Conservation (phyloP, 2,113 vertebrate genomes). For the Chloebia gouldiae region DNA sequence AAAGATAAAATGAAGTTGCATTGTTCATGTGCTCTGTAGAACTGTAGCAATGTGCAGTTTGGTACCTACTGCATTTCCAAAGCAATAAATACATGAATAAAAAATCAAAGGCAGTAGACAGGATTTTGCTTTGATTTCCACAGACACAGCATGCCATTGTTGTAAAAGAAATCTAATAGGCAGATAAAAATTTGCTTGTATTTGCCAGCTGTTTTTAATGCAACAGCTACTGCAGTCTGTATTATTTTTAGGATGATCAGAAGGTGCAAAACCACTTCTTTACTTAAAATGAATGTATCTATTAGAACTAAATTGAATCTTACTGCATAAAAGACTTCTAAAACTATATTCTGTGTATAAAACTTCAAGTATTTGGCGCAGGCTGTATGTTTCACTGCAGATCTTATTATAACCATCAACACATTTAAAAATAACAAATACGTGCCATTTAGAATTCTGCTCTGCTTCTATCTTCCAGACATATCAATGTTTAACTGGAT, state of each 20-base stretch:
- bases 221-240: not conserved
- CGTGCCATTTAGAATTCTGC: not conserved
- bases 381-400: not conserved
- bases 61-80: not conserved
- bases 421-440: not conserved
- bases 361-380: not conserved
- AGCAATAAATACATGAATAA: conserved; percentile 39
- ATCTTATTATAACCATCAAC: not conserved
- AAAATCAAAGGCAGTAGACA: not conserved
- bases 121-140: conserved; percentile 34
- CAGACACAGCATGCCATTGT: not conserved
- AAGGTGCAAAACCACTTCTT: not conserved
- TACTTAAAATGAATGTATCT: not conserved
- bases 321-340: not conserved
- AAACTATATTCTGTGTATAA: not conserved
- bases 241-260: not conserved
- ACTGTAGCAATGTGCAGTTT: not conserved
- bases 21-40: not conserved
- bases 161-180: not conserved
- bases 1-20: conserved; percentile 4
- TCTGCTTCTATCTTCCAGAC: not conserved
- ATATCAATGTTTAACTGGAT: not conserved
- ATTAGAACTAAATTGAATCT: not conserved
- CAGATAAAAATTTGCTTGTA: conserved; percentile 3
- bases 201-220: not conserved